Base-by-base conservation (phyloP, 2,797 vertebrate species). In the Pseudotriccus pelzelni region DNA sequence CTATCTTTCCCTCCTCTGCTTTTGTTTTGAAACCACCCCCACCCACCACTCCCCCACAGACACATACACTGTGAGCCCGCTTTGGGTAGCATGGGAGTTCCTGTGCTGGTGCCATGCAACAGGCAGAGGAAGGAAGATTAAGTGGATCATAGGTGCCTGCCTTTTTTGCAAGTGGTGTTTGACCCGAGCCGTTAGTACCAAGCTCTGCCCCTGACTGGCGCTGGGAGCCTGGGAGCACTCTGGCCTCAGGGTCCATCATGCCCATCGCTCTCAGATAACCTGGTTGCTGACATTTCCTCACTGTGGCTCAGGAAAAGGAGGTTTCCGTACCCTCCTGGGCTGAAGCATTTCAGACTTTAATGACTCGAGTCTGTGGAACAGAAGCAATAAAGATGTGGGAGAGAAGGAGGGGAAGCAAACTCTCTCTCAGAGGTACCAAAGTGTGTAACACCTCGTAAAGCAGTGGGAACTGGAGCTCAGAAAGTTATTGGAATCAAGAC, bases 371-470 rank as follows among this genome's bases (percentile, higher is more conserved):
- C 97, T 96, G 96, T 95, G 94, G 95, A 97, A 97, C 96, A 97
- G 97, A 97, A 97, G 94, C 96, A 96, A 97, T 97, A 96, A 97
- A 96, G 89, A 97, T 94, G 86, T 91, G 79, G 94, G 93, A 97
- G 94, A 92, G 91, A 96, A 89, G 84, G 95, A 90, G 87, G 94
- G 93, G 94, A 93, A 96, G 89, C 87, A 91, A 96, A 95, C 96
- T 95, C 83, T 69, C 69, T 97, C 96, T 96, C 63, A 56, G 95
- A 97, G 96, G 93, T 96, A 94, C 91, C 81, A 77, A 96, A 97
- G 95, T 96, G 94, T 88, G 72, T 96, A 95, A 80, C 97, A 97
- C 97, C 97, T 98, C 96, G 1, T 97, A 98, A 98, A 98, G 91
- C 93, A 96, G 90, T 39, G 94, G 67, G 70, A 95, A 94, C 94